These are phyloP conservation scores for Echinometra lucunter DNA, from an alignment of 53 echinoderm and acorn worm species.

Conservation along the genomic window DNA sequence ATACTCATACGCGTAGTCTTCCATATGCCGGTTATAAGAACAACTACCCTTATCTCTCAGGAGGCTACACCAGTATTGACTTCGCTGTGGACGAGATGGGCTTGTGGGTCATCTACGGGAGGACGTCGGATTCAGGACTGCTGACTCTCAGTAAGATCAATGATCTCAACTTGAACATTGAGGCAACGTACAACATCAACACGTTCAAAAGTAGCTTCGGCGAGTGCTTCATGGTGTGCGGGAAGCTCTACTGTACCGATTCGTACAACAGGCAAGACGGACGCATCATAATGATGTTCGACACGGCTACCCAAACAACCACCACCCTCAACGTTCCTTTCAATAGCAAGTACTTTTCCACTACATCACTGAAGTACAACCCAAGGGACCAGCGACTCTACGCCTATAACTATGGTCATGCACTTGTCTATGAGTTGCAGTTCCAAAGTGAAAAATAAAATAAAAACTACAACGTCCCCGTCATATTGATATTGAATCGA, in stretches of 20 bases:
- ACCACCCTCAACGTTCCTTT: slow-evolving; percentile 65
- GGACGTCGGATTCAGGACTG: not conserved
- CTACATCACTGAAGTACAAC: slow-evolving; percentile 78
- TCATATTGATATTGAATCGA: no score
- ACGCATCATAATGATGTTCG: slow-evolving; percentile 62
- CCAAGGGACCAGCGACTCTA: slow-evolving; percentile 83
- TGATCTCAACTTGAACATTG: slow-evolving; percentile 63
- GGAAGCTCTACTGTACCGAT: slow-evolving; percentile 77
- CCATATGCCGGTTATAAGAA: not conserved
- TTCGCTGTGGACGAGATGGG: slow-evolving; percentile 74
- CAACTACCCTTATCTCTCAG: not conserved
- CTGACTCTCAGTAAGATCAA: not conserved
- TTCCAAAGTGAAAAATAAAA: not conserved
- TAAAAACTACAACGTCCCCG: not conserved
- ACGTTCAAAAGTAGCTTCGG: slow-evolving; percentile 73
- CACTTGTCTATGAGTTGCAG: not conserved
- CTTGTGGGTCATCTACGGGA: slow-evolving; percentile 78
- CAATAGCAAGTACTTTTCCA: slow-evolving; percentile 71
- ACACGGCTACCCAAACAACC: slow-evolving; percentile 67
- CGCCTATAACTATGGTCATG: slow-evolving; percentile 34
- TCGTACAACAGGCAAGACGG: slow-evolving; percentile 38
- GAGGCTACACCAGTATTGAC: slow-evolving; percentile 65
- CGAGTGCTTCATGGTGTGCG: slow-evolving; percentile 86
- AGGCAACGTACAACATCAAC: slow-evolving; percentile 39
- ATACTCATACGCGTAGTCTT: not conserved